Conservation (phyloP, 2,797 vertebrate species). For the Premnoplex brunnescens region DNA sequence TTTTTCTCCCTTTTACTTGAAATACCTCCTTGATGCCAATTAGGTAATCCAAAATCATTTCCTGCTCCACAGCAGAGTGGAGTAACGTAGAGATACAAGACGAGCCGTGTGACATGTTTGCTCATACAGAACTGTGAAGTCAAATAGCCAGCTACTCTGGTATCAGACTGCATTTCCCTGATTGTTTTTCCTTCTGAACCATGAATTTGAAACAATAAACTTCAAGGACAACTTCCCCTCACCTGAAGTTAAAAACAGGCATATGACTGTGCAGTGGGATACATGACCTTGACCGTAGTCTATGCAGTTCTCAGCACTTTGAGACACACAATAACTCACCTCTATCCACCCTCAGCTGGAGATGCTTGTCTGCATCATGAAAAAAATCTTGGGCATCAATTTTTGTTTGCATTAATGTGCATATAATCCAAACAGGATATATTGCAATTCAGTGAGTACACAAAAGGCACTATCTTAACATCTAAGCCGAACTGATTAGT, state of each 20-base stretch:
- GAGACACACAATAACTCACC: background rate
- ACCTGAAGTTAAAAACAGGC: background rate
- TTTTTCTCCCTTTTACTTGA: background rate
- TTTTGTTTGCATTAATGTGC: background rate
- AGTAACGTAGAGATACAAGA: accelerated
- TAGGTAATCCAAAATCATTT: background rate
- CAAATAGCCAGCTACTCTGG: background rate
- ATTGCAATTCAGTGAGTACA: background rate
- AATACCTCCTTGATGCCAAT: background rate
- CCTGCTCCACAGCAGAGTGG: background rate
- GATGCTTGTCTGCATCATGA: background rate
- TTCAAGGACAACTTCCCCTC: background rate
- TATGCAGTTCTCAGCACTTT: background rate
- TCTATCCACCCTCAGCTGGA: background rate
- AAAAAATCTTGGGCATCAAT: background rate
- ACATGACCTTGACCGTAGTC: background rate
- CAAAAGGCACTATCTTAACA: background rate
- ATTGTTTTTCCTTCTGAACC: background rate
- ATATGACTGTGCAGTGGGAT: background rate
- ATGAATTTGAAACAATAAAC: background rate
- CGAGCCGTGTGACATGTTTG: background rate
- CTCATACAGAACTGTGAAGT: background rate
- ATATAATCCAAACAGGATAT: background rate
- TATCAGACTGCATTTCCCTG: background rate
- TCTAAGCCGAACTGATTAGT: background rate